Percentiles rank a stretch among this genome's conserved stretches.
Conservation (phyloP, 2,113 vertebrate genomes). For the Narcine bancroftii region DNA sequence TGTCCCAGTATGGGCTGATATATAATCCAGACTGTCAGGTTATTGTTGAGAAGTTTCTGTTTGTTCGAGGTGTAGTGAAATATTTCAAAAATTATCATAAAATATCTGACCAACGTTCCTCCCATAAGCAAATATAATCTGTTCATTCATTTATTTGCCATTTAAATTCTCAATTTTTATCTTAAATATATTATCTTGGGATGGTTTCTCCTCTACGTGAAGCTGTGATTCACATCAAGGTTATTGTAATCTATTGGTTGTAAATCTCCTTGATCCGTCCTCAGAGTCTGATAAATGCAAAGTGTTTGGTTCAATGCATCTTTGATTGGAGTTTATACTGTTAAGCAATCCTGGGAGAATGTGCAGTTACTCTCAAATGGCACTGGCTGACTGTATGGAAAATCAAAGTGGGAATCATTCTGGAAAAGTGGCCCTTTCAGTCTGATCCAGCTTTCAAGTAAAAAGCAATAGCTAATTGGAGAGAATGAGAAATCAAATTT, state of each 20-base stretch:
- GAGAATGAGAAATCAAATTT: background rate
- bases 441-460: constrained; percentile 1
- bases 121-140: background rate
- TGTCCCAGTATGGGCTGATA: background rate
- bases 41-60: too few species aligned
- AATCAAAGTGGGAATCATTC: constrained; percentile 19
- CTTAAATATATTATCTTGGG: background rate
- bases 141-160: background rate
- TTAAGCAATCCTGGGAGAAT: background rate
- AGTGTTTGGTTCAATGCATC: background rate
- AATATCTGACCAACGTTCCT: background rate
- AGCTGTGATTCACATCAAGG: background rate
- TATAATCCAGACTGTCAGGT: background rate
- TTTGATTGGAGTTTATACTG: background rate
- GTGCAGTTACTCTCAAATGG: background rate
- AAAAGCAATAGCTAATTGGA: background rate
- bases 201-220: background rate
- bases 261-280: background rate
- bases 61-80: background rate
- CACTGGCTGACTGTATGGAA: background rate
- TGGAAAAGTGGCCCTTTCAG: background rate
- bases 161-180: background rate
- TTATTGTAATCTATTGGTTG: background rate
- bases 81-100: background rate
- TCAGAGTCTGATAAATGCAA: background rate